Conservation (phyloP, 2,888 invertebrate species). For the Phalera bucephala region DNA sequence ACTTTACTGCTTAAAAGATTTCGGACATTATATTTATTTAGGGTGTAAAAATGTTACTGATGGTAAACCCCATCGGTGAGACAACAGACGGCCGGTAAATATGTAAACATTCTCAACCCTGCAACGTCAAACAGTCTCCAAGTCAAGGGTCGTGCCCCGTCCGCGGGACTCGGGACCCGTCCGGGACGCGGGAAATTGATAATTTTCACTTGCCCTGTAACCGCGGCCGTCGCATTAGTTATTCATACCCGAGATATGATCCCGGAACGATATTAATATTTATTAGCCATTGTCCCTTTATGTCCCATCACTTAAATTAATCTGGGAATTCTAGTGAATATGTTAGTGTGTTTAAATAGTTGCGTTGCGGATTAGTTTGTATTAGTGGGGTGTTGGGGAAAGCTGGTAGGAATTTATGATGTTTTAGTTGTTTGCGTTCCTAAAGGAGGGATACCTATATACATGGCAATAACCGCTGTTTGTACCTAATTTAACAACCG, state of each 20-base stretch:
- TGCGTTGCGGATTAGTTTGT: conserved; percentile 38
- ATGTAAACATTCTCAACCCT: conserved; percentile 44
- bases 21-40: too few relatives aligned
- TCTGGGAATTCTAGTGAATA: conserved; percentile 46
- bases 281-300: conserved; percentile 58
- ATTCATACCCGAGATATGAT: conserved; percentile 73
- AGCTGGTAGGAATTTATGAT: too few relatives aligned
- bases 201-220: conserved; percentile 63
- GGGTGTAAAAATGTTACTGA: too few relatives aligned
- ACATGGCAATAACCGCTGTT: too few relatives aligned
- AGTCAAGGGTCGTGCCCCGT: conserved; percentile 60
- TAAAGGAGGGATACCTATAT: too few relatives aligned
- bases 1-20: too few relatives aligned
- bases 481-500: too few relatives aligned
- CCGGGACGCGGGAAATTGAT: conserved; percentile 64
- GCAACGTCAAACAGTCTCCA: conserved; percentile 48
- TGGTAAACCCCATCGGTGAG: too few relatives aligned
- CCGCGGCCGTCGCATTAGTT: conserved; percentile 69
- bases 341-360: conserved; percentile 29
- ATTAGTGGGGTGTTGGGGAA: too few relatives aligned
- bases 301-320: conserved; percentile 69
- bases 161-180: conserved; percentile 31
- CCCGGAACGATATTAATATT: conserved; percentile 73
- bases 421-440: too few relatives aligned
- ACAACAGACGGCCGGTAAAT: too few relatives aligned